phyloP scores from a whole-genome alignment of 2,888 invertebrate genomes.

The Nomada ruficornis region DNA sequence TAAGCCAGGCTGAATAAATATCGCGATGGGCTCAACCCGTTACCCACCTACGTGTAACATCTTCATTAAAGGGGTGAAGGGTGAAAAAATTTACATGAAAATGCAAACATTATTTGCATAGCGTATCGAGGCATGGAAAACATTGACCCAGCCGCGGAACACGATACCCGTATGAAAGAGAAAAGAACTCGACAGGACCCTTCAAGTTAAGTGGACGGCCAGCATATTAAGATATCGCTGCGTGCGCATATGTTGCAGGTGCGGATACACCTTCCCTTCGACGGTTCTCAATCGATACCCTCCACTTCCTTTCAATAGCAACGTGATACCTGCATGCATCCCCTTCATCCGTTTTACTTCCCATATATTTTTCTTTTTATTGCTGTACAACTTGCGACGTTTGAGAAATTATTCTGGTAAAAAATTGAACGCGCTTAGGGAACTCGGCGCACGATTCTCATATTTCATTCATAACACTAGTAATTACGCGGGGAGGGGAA shows the following conservation, averaged over 20 bases:
- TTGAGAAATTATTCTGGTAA: no score
- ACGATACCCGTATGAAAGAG: constrained; percentile 45
- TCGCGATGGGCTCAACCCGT: constrained; percentile 4
- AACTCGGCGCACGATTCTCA: no score
- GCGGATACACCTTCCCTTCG: constrained; percentile 37
- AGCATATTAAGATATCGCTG: constrained; percentile 63
- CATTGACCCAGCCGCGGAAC: constrained; percentile 33
- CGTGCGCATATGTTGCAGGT: constrained; percentile 58
- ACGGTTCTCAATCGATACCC: constrained; percentile 55
- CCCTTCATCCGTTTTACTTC: no score
- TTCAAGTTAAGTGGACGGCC: constrained; percentile 43
- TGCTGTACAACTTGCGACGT: no score
- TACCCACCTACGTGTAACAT: constrained; percentile 6
- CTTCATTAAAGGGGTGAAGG: constrained; percentile 25
- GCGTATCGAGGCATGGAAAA: constrained; percentile 31
- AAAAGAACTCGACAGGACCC: constrained; percentile 45
- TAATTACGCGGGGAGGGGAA: no score
- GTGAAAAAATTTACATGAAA: constrained; percentile 35
- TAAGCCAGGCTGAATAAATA: constrained; percentile 42
- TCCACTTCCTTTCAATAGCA: constrained; percentile 8
- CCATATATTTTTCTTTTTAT: no score
- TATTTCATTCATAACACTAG: no score
- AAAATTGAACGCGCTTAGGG: no score
- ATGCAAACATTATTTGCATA: constrained; percentile 55
- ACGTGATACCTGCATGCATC: neutral